Evolutionary conservation across 2,888 invertebrate species (phyloP).

Genomic region (Dorcus parallelipipedus): DNA sequence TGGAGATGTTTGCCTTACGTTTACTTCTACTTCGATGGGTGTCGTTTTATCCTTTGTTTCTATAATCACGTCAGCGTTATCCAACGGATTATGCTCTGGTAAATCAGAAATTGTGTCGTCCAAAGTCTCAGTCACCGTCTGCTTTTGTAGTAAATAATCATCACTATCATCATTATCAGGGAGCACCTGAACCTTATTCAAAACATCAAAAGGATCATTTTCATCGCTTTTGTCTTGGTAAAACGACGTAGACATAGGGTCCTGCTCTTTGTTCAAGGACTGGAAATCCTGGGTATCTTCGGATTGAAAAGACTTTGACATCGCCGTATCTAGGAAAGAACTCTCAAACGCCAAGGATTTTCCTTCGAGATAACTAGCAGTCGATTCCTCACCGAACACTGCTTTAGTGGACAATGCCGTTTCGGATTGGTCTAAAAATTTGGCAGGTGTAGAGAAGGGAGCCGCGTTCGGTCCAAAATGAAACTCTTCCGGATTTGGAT

Average conservation of each 20-base stretch:
- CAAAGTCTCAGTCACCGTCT: constrained; percentile 22
- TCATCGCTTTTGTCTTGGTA: constrained; percentile 61
- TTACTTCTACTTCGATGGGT: constrained; percentile 6
- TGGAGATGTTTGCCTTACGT: no score
- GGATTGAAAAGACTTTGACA: constrained; percentile 53
- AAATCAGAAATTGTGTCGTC: constrained; percentile 38
- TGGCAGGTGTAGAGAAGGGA: constrained; percentile 42
- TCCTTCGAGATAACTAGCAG: constrained; percentile 37
- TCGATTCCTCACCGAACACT: constrained; percentile 53
- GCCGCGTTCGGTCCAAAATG: constrained; percentile 62
- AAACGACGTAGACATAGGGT: constrained; percentile 65
- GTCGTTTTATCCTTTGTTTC: constrained; percentile 20
- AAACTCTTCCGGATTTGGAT: constrained; percentile 50
- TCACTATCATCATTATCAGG: constrained; percentile 57
- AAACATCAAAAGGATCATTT: constrained; percentile 51
- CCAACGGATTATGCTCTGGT: constrained; percentile 34
- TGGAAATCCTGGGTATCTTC: constrained; percentile 34
- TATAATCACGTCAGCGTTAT: constrained; percentile 22
- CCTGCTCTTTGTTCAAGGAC: constrained; percentile 55
- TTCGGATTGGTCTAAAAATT: constrained; percentile 49
- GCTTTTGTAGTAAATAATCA: constrained; percentile 33
- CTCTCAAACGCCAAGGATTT: constrained; percentile 17
- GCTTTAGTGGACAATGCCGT: constrained; percentile 51
- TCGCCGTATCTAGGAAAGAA: constrained; percentile 10
- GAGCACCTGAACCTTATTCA: constrained; percentile 58